Base-by-base conservation (phyloP, 1,140 invertebrate genomes). In the Drosophila ohnishii region DNA sequence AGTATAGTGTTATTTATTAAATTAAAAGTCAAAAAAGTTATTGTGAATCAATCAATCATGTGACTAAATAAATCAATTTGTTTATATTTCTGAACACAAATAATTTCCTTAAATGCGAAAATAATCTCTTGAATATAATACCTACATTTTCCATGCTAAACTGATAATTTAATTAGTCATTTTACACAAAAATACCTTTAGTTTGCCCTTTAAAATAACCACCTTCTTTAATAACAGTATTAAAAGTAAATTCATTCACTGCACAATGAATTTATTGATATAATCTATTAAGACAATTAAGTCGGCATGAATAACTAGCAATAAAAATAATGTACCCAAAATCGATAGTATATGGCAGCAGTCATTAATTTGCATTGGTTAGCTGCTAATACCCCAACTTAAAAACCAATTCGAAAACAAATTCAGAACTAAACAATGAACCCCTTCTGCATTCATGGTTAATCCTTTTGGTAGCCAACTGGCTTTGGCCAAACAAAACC, bases 381-480 rank as follows among this genome's bases (percentile, higher is more conserved):
- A 0, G 5, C 3, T 19, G 16, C n/a, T 50, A 45, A 69, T 44
- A 63, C 40, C 48, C 14, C 22, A 19, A 22, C 53, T 57, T 22
- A 47, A 19, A 37, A 22, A 19, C 28, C 55, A 25, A 63, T 60
- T 44, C 45, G n/a, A 7, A 7, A 2, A 35, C 25, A 66, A 65
- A 53, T 22, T n/a, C 7, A 48, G 25, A 63, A 19, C 19, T 7
- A 39, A 55, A 35, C 51, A 55, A 56, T 11, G 11, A 70, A 45
- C 25, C 65, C 65, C 25, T 22, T 22, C 3, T 5, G 39, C 57
- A 67, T 34, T 40, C 14, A 19, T n/a, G 48, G 19, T 13, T 58
- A 71, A 71, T 71, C 65, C 44, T 30, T 40, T 48, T 47, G 50
- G 30, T 30, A 28, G 65, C 67, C 47, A 69, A 40, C 61, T 14